Evolutionary conservation across 2,888 invertebrate species (phyloP).

Genomic region (Heliconius cydno): DNA sequence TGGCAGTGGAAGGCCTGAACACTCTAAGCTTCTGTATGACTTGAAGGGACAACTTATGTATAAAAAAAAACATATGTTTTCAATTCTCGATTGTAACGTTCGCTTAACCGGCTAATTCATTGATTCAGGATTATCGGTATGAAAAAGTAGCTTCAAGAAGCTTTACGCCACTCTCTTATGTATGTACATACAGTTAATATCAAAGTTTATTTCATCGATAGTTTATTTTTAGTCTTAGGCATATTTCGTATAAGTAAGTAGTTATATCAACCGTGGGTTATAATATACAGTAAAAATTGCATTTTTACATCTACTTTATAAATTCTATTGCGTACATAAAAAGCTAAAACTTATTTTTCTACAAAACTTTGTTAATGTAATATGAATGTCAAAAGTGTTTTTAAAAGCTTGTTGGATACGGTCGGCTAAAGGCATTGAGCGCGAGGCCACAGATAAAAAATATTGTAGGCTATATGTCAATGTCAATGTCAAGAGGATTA

Average conservation of each 20-base stretch:
- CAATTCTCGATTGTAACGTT: neutral
- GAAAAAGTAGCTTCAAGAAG: too few species aligned
- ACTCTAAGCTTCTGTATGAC: too few species aligned
- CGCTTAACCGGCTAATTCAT: neutral
- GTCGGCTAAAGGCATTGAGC: slow-evolving; percentile 52
- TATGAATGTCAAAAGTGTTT: slow-evolving; percentile 31
- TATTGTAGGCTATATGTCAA: slow-evolving; percentile 51
- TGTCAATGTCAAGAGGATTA: slow-evolving; percentile 52
- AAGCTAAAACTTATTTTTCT: neutral
- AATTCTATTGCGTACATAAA: neutral
- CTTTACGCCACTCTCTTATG: neutral
- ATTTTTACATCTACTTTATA: too few species aligned
- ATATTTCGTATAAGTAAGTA: neutral
- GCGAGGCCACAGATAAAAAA: slow-evolving; percentile 55
- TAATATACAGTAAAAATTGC: neutral
- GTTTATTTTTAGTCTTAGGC: neutral
- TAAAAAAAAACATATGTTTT: too few species aligned
- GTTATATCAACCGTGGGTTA: neutral
- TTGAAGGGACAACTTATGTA: too few species aligned
- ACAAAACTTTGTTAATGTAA: slow-evolving; percentile 30
- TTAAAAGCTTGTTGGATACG: slow-evolving; percentile 41
- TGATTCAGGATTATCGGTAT: too few species aligned
- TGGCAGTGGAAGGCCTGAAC: too few species aligned
- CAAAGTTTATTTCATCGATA: neutral
- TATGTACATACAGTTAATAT: neutral